A percentile compares a stretch with the other conserved stretches of the same genome.
phyloP scores from a whole-genome alignment of 2,113 vertebrate species.

The Bettongia penicillata region DNA sequence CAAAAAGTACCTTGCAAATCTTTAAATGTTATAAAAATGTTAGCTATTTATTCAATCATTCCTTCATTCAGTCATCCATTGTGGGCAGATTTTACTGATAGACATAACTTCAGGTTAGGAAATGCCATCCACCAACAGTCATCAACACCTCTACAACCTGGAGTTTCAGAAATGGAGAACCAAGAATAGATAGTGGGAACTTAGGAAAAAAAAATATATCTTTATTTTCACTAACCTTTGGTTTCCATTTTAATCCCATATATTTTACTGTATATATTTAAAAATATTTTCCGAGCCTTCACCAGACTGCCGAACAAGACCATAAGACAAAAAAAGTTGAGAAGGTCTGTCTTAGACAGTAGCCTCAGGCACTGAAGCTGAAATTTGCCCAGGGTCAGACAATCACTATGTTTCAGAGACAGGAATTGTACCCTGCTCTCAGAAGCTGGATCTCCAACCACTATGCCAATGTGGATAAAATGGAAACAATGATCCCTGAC shows the following conservation, averaged over 20 bases:
- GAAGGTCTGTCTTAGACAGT: not conserved
- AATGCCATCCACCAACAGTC: not conserved
- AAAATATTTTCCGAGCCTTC: not conserved
- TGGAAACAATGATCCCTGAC: not conserved
- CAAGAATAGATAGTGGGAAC: not conserved
- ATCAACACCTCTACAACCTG: not conserved
- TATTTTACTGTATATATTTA: not conserved
- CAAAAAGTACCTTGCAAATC: not conserved
- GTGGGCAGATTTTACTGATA: not conserved
- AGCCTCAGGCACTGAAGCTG: not conserved
- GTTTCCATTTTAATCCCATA: not conserved
- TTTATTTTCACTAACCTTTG: not conserved
- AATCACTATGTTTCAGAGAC: not conserved
- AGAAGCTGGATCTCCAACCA: not conserved
- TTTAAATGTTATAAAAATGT: not conserved
- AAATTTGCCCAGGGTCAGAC: not conserved
- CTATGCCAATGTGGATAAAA: not conserved
- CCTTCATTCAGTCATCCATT: not conserved
- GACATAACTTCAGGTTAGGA: not conserved
- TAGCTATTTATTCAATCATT: not conserved
- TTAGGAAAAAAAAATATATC: not conserved
- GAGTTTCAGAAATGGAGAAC: not conserved
- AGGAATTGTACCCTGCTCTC: not conserved
- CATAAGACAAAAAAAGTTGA: not conserved
- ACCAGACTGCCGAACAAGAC: not conserved